Evolutionary conservation across 1,140 invertebrate genomes (phyloP).

Genomic region (Elymnias hypermnestra): DNA sequence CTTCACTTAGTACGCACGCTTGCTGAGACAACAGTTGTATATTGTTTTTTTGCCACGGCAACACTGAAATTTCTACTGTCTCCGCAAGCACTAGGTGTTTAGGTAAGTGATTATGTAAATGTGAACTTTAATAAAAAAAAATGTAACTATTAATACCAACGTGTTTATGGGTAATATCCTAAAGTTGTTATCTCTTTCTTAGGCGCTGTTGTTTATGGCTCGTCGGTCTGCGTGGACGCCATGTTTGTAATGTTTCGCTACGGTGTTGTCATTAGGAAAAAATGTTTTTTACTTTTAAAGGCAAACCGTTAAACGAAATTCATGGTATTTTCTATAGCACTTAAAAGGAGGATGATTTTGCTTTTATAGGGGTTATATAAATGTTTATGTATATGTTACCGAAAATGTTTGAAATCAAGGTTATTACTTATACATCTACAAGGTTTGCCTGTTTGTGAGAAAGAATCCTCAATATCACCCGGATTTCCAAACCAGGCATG

Average conservation of each 20-base stretch:
- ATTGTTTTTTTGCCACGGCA: conserved; percentile 12
- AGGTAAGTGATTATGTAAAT: conserved; percentile 41
- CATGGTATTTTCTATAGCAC: no score
- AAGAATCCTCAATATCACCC: no score
- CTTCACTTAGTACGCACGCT: conserved; percentile 42
- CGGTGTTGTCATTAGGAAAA: conserved; percentile 20
- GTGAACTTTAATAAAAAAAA: conserved; percentile 51
- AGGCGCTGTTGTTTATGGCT: conserved; percentile 66
- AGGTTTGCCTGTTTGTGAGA: no score
- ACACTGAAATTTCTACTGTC: conserved; percentile 27
- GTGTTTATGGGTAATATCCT: conserved; percentile 63
- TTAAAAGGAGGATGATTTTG: no score
- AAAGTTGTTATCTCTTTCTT: conserved; percentile 73
- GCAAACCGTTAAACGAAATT: no score
- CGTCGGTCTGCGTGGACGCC: conserved; percentile 36
- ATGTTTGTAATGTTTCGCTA: conserved; percentile 11
- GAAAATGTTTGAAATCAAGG: no score
- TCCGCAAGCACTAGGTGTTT: conserved; percentile 41
- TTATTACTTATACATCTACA: no score
- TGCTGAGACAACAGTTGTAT: conserved; percentile 31
- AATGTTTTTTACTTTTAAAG: conserved; percentile 6
- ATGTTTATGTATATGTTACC: no score
- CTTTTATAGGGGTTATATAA: no score
- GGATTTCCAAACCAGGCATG: no score
- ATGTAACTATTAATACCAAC: conserved; percentile 37